phyloP scores from a whole-genome alignment of 1,140 invertebrate genomes.

The Physella acuta region DNA sequence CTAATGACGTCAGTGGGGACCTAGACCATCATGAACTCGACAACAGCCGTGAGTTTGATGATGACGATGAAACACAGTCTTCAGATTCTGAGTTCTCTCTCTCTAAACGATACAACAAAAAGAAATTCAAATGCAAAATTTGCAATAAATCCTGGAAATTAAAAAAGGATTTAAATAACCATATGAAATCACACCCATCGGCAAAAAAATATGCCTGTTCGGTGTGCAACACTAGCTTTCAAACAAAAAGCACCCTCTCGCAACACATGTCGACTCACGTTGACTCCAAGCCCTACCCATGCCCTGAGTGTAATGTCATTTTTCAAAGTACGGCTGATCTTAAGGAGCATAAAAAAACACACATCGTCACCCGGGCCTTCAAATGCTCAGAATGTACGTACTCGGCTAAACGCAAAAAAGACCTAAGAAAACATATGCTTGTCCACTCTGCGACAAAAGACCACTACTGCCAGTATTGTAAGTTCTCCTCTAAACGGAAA shows the following conservation, averaged over 20 bases:
- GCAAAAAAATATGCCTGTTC: conserved; percentile 4
- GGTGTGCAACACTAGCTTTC: conserved; percentile 8
- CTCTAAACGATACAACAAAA: neutral
- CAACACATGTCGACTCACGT: conserved; percentile 4
- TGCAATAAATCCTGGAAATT: neutral
- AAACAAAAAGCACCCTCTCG: neutral
- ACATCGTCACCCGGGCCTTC: neutral
- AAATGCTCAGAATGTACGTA: conserved; percentile 8
- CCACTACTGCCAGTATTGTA: conserved; percentile 14
- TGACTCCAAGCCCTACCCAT: neutral
- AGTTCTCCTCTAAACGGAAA: conserved; percentile 15
- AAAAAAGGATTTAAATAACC: neutral
- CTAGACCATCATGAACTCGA: no score
- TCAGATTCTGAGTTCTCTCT: neutral
- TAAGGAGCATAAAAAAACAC: neutral
- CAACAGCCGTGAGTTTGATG: no score
- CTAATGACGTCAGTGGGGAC: no score
- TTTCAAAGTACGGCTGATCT: neutral
- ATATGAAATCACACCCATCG: conserved; percentile 6
- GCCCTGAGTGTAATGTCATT: neutral
- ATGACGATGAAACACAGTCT: neutral
- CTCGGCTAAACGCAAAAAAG: neutral
- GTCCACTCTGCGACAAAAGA: conserved; percentile 2
- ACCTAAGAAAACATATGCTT: conserved; percentile 2
- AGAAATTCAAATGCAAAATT: conserved; percentile 7